These are phyloP conservation scores for Apodemus sylvaticus DNA, from an alignment of 2,113 vertebrate species.

Conservation along the genomic window DNA sequence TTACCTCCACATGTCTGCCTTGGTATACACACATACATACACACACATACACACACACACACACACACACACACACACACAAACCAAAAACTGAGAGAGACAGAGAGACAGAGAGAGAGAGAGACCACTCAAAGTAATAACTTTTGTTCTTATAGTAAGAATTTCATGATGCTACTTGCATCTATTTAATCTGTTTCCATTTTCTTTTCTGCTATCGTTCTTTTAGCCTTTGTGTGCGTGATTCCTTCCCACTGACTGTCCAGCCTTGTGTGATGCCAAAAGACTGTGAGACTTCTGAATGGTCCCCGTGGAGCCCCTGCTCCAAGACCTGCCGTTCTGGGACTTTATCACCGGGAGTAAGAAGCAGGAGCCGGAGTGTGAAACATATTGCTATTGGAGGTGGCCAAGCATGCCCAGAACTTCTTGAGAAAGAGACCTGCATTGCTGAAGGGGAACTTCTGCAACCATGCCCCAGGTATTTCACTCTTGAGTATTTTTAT, in stretches of 20 bases:
- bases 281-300: slow-evolving; percentile 91
- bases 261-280: slow-evolving; percentile 91
- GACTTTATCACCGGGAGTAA: slow-evolving; percentile 88
- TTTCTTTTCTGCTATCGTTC: neutral
- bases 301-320: slow-evolving; percentile 95
- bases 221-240: slow-evolving; percentile 91
- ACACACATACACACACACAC: neutral
- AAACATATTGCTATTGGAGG: slow-evolving; percentile 86
- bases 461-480: slow-evolving; percentile 93
- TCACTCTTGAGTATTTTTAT: neutral
- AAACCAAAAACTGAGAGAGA: neutral
- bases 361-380: slow-evolving; percentile 88
- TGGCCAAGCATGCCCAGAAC: slow-evolving; percentile 88
- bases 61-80: neutral
- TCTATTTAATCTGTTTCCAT: neutral
- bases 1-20: neutral
- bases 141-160: neutral
- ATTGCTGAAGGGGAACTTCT: slow-evolving; percentile 86
- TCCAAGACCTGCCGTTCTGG: slow-evolving; percentile 89
- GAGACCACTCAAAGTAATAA: neutral
- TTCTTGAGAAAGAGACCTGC: slow-evolving; percentile 94
- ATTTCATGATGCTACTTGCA: neutral
- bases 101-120: too few relatives aligned
- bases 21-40: neutral
- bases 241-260: slow-evolving; percentile 87